Conservation (phyloP, 2,888 invertebrate species). For the Tiphia femorata region DNA sequence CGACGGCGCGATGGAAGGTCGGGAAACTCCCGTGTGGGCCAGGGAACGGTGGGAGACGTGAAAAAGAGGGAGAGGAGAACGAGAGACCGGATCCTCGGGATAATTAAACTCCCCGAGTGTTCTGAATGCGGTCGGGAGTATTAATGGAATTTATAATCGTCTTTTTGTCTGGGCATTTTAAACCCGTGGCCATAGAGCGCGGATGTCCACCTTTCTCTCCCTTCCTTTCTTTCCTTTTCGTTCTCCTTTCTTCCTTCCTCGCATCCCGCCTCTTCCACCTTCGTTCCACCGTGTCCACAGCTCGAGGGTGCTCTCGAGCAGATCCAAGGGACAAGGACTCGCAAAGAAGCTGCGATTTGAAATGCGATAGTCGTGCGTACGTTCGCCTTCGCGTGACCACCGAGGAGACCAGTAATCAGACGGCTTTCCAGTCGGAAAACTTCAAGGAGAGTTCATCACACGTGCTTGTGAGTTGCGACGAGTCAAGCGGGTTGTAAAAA, state of each 20-base stretch:
- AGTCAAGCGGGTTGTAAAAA: too few species aligned
- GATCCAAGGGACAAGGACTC: background rate
- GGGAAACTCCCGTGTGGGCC: too few species aligned
- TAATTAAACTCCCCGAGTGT: slow-evolving; percentile 56
- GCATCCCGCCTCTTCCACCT: background rate
- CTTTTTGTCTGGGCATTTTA: slow-evolving; percentile 45
- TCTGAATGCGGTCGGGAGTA: slow-evolving; percentile 48
- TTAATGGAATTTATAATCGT: slow-evolving; percentile 60
- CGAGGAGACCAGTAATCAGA: background rate
- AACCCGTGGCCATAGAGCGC: slow-evolving; percentile 26
- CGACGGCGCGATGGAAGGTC: slow-evolving; percentile 3
- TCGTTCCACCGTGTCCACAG: background rate
- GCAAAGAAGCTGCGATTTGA: slow-evolving; percentile 17
- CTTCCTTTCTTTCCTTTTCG: background rate
- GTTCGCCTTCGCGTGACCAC: background rate
- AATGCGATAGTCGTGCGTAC: slow-evolving; percentile 14
- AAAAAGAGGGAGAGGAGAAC: background rate
- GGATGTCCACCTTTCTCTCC: background rate
- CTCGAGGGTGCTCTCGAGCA: background rate
- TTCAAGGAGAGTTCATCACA: background rate
- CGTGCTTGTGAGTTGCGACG: background rate
- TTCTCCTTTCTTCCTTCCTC: background rate
- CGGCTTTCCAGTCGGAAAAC: background rate
- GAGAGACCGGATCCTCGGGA: slow-evolving; percentile 30
- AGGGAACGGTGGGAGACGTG: too few species aligned